A percentile compares a stretch with the other conserved stretches of the same genome.
These are phyloP conservation scores for Melanchra persicariae DNA, from an alignment of 2,888 invertebrate species.

Conservation along the genomic window DNA sequence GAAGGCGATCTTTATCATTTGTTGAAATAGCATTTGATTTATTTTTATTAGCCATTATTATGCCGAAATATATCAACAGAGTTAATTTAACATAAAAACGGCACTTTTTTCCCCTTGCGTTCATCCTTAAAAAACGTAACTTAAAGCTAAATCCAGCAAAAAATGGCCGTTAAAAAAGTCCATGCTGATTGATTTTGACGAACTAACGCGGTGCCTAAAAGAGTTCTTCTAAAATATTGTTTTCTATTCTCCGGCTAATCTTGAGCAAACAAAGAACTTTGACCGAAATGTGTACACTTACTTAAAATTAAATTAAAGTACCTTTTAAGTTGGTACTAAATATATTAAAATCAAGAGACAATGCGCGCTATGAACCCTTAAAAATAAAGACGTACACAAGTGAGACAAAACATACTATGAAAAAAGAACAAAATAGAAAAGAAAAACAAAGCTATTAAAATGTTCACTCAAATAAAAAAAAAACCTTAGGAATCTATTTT, in stretches of 20 bases:
- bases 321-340: constrained; percentile 12
- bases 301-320: constrained; percentile 34
- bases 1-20: too few species aligned
- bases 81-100: too few species aligned
- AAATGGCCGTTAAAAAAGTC: too few species aligned
- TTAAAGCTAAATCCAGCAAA: too few species aligned
- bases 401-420: constrained; percentile 3
- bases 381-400: constrained; percentile 74
- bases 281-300: constrained; percentile 17
- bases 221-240: too few species aligned
- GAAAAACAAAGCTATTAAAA: background rate
- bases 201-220: too few species aligned
- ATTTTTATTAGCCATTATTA: too few species aligned
- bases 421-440: background rate
- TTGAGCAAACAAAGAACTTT: constrained; percentile 3
- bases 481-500: constrained; percentile 13
- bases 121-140: too few species aligned
- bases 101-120: too few species aligned
- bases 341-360: constrained; percentile 72
- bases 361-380: constrained; percentile 75
- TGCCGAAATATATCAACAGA: too few species aligned
- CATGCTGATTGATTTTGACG: too few species aligned
- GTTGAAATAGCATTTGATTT: too few species aligned
- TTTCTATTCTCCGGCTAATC: background rate
- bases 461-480: background rate